Percentiles rank a stretch among this genome's conserved stretches.
Evolutionary conservation across 2,797 vertebrate genomes (phyloP).

Genomic region (Moxostoma hubbsi): DNA sequence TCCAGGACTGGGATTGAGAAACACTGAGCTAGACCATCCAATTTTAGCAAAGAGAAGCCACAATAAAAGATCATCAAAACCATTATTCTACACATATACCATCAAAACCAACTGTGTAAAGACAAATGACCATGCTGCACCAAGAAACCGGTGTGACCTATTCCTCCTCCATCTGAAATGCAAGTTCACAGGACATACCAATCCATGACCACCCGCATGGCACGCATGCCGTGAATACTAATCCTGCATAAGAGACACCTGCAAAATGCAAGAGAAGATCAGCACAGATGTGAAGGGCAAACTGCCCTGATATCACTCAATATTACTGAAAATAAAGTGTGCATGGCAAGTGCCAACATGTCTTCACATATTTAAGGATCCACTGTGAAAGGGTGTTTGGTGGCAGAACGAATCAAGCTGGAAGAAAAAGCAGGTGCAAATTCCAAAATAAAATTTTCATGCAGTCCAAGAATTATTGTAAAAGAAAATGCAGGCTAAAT

Average conservation of each 20-base stretch:
- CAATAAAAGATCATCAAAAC: not conserved
- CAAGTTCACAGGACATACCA: not conserved
- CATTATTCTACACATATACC: not conserved
- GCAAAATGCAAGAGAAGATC: not conserved
- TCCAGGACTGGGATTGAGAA: too few species aligned
- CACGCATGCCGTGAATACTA: slow-evolving; percentile 24
- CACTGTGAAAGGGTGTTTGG: slow-evolving; percentile 19
- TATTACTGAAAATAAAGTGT: slow-evolving; percentile 35
- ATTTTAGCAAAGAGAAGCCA: not conserved
- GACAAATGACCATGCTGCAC: slow-evolving; percentile 18
- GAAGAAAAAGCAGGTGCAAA: not conserved
- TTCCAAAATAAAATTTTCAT: not conserved
- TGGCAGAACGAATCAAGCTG: slow-evolving; percentile 28
- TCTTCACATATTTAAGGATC: slow-evolving; percentile 4
- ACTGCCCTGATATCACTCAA: slow-evolving; percentile 31
- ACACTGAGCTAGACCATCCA: too few species aligned
- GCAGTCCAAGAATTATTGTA: not conserved
- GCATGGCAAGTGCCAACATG: slow-evolving; percentile 51
- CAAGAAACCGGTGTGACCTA: not conserved
- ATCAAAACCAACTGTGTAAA: not conserved
- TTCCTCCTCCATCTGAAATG: not conserved
- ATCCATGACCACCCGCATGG: not conserved
- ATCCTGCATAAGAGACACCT: slow-evolving; percentile 1
- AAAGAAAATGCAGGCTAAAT: not conserved
- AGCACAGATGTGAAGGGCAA: slow-evolving; percentile 37